Conservation (phyloP, 1,140 invertebrate genomes). For the Ptiloglossa arizonensis region DNA sequence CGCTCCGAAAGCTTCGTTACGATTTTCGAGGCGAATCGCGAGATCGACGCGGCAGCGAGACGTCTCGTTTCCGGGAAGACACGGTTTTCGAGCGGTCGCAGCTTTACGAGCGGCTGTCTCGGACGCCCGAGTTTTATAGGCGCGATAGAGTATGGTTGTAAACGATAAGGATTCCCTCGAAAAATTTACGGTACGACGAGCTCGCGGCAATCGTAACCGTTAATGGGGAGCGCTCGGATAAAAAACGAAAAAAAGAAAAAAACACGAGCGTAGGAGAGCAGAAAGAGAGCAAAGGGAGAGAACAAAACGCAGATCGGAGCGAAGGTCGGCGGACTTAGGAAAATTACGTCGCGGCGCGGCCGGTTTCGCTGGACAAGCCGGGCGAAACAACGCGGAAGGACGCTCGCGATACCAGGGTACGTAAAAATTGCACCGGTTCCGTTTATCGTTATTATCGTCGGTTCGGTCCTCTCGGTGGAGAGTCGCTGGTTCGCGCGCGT, state of each 20-base stretch:
- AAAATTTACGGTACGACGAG: constrained; percentile 36
- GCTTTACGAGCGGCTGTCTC: constrained; percentile 44
- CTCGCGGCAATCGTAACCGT: constrained; percentile 14
- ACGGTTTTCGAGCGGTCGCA: constrained; percentile 25
- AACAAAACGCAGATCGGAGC: background rate
- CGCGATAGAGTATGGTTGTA: constrained; percentile 25
- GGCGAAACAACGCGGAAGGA: background rate
- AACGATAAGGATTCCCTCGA: constrained; percentile 23
- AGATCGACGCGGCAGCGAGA: too few species aligned
- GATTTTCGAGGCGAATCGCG: too few species aligned
- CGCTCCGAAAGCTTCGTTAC: too few species aligned
- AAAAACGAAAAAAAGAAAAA: background rate
- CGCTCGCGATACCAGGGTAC: background rate
- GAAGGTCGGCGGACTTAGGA: background rate
- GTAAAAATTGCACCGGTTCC: background rate
- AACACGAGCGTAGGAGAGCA: background rate
- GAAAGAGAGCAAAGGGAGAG: background rate
- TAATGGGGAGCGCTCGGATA: background rate
- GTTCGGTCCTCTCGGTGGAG: constrained; percentile 18
- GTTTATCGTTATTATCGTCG: background rate
- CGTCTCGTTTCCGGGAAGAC: too few species aligned
- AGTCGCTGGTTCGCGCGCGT: too few species aligned
- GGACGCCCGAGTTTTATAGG: constrained; percentile 33
- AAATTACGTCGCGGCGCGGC: constrained; percentile 1
- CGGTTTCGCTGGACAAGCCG: too few species aligned